Base-by-base conservation (phyloP, 1,140 invertebrate species). In the Drosophila pectinifera region DNA sequence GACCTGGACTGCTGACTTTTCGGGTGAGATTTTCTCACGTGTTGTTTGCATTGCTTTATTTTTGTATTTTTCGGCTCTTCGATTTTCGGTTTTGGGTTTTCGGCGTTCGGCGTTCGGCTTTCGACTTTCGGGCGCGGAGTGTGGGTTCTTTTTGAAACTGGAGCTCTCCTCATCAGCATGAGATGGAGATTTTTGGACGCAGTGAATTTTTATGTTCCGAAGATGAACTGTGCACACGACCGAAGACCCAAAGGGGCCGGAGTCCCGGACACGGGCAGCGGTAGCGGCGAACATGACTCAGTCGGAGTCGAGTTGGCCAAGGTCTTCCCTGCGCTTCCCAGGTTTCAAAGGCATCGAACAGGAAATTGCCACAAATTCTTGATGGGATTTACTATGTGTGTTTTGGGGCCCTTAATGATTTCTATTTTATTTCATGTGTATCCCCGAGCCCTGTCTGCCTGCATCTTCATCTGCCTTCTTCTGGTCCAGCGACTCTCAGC, bases 131-230 rank as follows among this genome's bases (percentile, higher is more conserved):
- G 46, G 18, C 53, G 75, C 42, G 75, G 53, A 62, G 67, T 79
- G 49, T 68, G 45, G 49, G 56, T 51, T 31, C 46, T 54, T 63
- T 75, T 70, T 80, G 84, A 88, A 88, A 88, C 77, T 89, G 84
- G 84, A 88, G 80, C 68, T 70, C 61, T 73, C 53, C 84, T 80
- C 84, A 88, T 88, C 84, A 89, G 80, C 84, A 89, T 89, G 84
- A 89, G 86, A 89, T 76, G 84, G 80, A 84, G 80, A 84, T 84
- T 89, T 72, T 75, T 69, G 64, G 42, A 89, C 80, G 84, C 84
- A 89, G 84, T 89, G 84, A 89, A 89, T 89, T 89, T 89, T 89
- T 89, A 89, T 89, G 84, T 89, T 89, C 57, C 80, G 62, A 89
- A 84, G 84, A 89, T 89, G 84, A 89, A 89, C 84, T 89, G 80